Percentiles rank a stretch among this genome's conserved stretches.
Conservation (phyloP, 1,140 invertebrate genomes). For the Heliconius melpomene region DNA sequence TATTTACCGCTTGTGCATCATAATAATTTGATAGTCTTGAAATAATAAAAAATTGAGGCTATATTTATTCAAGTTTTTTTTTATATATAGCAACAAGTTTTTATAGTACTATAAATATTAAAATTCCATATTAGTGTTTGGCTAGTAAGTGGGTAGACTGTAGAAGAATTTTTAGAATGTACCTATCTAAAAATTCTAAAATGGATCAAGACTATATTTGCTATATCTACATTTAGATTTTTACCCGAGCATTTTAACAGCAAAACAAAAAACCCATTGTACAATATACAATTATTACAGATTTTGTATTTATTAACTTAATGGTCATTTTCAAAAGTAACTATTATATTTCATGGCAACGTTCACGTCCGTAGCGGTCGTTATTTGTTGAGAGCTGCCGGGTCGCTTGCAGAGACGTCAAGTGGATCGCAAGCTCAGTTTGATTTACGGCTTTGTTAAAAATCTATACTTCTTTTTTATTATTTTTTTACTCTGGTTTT, state of each 20-base stretch:
- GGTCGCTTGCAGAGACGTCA: conserved; percentile 23
- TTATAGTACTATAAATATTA: conserved; percentile 12
- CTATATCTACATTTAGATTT: not conserved
- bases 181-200: not conserved
- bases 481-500: not conserved
- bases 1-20: not conserved
- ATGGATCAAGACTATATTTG: not conserved
- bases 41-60: not conserved
- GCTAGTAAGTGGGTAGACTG: conserved; percentile 11
- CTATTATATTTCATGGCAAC: conserved; percentile 8
- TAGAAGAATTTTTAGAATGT: conserved; percentile 3
- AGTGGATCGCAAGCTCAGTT: conserved; percentile 19
- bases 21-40: not conserved
- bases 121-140: not conserved
- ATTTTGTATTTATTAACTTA: not conserved
- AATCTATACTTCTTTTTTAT: conserved; percentile 1
- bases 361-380: not conserved
- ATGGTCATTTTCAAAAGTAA: conserved; percentile 8
- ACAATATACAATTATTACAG: too few relatives aligned
- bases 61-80: not conserved
- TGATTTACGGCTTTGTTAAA: conserved; percentile 28
- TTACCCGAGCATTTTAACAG: too few relatives aligned
- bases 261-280: too few relatives aligned
- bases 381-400: conserved; percentile 19
- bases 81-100: not conserved